These are phyloP conservation scores for Mionectes macconnelli DNA, from an alignment of 2,113 vertebrate species.

Conservation along the genomic window DNA sequence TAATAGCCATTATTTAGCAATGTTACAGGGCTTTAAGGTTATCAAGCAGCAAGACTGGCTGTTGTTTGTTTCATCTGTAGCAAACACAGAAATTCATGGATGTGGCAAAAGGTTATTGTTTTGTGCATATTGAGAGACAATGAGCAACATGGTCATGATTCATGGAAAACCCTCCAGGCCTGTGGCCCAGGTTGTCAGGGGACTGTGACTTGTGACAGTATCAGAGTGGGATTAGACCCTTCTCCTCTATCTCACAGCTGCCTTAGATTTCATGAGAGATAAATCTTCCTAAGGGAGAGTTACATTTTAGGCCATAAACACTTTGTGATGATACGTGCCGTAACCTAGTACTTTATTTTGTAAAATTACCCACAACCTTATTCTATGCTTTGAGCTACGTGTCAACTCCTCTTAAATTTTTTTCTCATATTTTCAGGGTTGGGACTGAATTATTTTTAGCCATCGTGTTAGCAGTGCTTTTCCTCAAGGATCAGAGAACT, in stretches of 20 bases:
- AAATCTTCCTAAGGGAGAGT: constrained; percentile 39
- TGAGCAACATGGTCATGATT: neutral
- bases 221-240: constrained; percentile 39
- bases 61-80: neutral
- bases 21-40: neutral
- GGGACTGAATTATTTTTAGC: neutral
- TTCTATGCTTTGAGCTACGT: neutral
- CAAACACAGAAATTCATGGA: neutral
- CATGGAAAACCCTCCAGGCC: neutral
- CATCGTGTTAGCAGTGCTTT: neutral
- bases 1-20: neutral
- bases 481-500: neutral
- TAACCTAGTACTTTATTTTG: constrained; percentile 1
- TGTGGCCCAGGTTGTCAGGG: neutral
- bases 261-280: constrained; percentile 39
- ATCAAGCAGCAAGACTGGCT: neutral
- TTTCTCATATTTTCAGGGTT: neutral
- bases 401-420: neutral
- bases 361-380: neutral
- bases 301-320: constrained; percentile 46
- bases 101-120: neutral
- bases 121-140: neutral
- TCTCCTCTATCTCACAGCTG: constrained; percentile 52
- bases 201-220: neutral
- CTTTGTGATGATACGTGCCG: neutral